A percentile compares a stretch with the other conserved stretches of the same genome.
phyloP scores from a whole-genome alignment of 2,888 invertebrate species.

The Phorcus lineatus region DNA sequence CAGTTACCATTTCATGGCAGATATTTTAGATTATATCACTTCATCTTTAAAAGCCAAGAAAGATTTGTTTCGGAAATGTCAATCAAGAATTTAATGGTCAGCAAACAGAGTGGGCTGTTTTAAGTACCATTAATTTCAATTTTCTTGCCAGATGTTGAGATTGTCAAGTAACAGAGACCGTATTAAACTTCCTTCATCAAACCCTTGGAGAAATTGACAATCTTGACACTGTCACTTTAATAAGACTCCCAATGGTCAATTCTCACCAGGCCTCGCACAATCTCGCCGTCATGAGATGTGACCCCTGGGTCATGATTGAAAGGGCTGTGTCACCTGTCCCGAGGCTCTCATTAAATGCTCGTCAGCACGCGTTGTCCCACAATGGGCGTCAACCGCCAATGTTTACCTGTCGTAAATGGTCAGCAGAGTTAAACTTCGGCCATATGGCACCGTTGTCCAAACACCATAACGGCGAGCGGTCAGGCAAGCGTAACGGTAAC shows the following conservation, averaged over 20 bases:
- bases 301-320: conserved; percentile 3
- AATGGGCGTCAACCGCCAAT: not conserved
- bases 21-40: no score
- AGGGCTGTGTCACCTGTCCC: conserved; percentile 14
- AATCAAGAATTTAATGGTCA: no score
- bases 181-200: conserved; percentile 4
- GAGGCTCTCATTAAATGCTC: conserved; percentile 14
- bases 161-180: not conserved
- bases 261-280: not conserved
- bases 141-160: not conserved
- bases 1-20: no score
- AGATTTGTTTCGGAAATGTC: no score
- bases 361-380: conserved; percentile 1
- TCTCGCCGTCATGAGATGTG: conserved; percentile 13
- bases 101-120: not conserved
- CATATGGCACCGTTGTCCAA: not conserved
- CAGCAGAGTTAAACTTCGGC: not conserved
- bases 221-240: conserved; percentile 22
- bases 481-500: no score
- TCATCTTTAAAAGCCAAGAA: no score
- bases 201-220: not conserved
- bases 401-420: conserved; percentile 22
- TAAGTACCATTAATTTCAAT: conserved; percentile 12
- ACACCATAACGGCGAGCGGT: not conserved
- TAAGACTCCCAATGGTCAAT: not conserved